Evolutionary conservation across 2,113 vertebrate genomes (phyloP).

Genomic region (Sinocyclocheilus anophthalmus): DNA sequence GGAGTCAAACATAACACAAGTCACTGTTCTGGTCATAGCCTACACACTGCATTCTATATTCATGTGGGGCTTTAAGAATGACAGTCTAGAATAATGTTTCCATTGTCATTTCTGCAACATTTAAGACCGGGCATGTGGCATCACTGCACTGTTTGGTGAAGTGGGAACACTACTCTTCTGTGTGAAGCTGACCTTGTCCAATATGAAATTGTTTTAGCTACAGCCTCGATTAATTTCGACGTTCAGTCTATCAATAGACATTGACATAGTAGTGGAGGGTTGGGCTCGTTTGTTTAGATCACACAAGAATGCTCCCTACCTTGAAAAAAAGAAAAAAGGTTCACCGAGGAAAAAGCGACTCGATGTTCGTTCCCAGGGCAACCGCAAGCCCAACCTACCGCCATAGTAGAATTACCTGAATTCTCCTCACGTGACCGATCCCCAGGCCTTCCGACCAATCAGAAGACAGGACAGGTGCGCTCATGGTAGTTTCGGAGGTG

Average conservation of each 20-base stretch:
- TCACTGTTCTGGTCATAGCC: slow-evolving; percentile 14
- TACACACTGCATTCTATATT: slow-evolving; percentile 46
- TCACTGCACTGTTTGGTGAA: neutral
- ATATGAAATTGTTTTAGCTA: slow-evolving; percentile 2
- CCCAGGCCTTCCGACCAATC: slow-evolving; percentile 48
- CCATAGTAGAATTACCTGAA: slow-evolving; percentile 52
- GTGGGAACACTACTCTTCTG: slow-evolving; percentile 31
- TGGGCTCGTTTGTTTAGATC: slow-evolving; percentile 39
- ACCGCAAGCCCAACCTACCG: slow-evolving; percentile 36
- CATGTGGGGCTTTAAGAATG: slow-evolving; percentile 4
- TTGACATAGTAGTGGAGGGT: slow-evolving; percentile 41
- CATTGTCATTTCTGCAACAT: slow-evolving; percentile 26
- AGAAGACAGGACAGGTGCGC: slow-evolving; percentile 52
- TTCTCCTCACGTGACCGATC: slow-evolving; percentile 54
- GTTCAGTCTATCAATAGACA: slow-evolving; percentile 5
- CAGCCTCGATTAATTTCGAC: neutral
- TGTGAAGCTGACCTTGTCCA: neutral
- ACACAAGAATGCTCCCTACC: slow-evolving; percentile 50
- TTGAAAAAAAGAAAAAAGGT: slow-evolving; percentile 18
- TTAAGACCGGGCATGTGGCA: neutral
- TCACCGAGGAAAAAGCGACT: slow-evolving; percentile 43
- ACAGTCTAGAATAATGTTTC: slow-evolving; percentile 40
- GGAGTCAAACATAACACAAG: slow-evolving; percentile 1
- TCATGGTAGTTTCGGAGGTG: slow-evolving; percentile 60
- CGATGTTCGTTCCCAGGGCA: slow-evolving; percentile 41